phyloP scores from a whole-genome alignment of 2,888 invertebrate genomes.

The Ganaspis brasiliensis region DNA sequence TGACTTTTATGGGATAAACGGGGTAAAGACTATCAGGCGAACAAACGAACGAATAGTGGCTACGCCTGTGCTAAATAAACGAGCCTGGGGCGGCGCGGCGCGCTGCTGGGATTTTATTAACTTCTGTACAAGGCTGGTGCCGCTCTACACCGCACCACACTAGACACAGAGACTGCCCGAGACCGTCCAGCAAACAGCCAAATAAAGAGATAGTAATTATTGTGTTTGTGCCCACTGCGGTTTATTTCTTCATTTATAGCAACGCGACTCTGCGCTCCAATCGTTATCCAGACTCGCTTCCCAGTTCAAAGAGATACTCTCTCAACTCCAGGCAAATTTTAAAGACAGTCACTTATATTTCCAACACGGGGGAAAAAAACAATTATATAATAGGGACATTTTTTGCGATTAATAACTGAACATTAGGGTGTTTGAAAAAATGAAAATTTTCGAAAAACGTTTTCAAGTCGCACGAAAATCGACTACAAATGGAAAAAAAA shows the following conservation, averaged over 20 bases:
- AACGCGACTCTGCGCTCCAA: slow-evolving; percentile 41
- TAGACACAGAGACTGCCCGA: slow-evolving; percentile 52
- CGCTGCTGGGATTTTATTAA: slow-evolving; percentile 80
- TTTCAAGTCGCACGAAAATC: too few species aligned
- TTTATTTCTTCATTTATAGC: slow-evolving; percentile 72
- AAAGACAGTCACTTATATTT: too few species aligned
- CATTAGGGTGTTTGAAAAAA: too few species aligned
- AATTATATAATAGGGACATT: too few species aligned
- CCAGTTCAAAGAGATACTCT: slow-evolving; percentile 9
- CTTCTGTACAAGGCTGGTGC: slow-evolving; percentile 75
- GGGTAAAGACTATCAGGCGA: slow-evolving; percentile 67
- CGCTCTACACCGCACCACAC: slow-evolving; percentile 55
- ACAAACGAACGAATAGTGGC: slow-evolving; percentile 67
- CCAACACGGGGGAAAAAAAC: too few species aligned
- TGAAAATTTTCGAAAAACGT: too few species aligned
- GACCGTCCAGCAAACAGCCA: slow-evolving; percentile 74
- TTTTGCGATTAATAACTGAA: too few species aligned
- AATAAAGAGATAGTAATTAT: slow-evolving; percentile 79
- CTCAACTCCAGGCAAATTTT: background rate
- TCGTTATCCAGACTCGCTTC: slow-evolving; percentile 27
- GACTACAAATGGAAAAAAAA: too few species aligned
- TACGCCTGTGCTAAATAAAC: slow-evolving; percentile 79
- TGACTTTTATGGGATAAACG: slow-evolving; percentile 75
- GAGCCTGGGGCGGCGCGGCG: slow-evolving; percentile 70
- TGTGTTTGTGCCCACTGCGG: slow-evolving; percentile 74